Base-by-base conservation (phyloP, 2,113 vertebrate species). In the Lamprotornis superbus region DNA sequence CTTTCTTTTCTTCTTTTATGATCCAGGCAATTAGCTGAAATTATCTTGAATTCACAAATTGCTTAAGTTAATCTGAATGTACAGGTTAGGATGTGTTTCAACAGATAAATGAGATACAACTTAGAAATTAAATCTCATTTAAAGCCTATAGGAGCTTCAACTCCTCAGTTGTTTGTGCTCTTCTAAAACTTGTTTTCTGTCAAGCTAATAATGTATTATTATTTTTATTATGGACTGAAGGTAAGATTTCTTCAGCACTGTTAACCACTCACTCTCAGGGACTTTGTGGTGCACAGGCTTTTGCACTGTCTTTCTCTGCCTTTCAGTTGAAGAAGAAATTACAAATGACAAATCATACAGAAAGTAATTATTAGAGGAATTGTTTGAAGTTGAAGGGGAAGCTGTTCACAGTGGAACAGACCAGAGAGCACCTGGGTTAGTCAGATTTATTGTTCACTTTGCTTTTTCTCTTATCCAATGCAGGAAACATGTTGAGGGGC, bases 1-100 rank as follows among this genome's bases (percentile, higher is more conserved):
- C 0, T 44, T 14, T n/a, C 11, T 25, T 60, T 24, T 15, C 1
- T 23, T 57, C 9, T 46, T 35, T 46, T 25, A 11, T 3, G 1
- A 22, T 65, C 75, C 12, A 47, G 19, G 3, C 1, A 75, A 25
- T 49, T 53, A 69, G 10, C 12, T 93, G 63, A 64, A 83, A 64
- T 69, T 21, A 5, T 40, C n/a, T 63, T 50, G 28, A 82, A 71
- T 77, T 84, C 52, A 70, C 2, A 42, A 78, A 61, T n/a, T 53
- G 20, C 55, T 89, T 31, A 18, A 59, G 0, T 67, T 71, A 89
- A 31, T 75, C 31, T 50, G 23, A 70, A 92, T 6, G 6, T 39
- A 59, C 4, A 61, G 19, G 7, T 57, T 81, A 37, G 18, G 46
- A 74, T 5, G 12, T 15, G 9, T 65, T 74, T 73, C 5, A 1